Base-by-base conservation (phyloP, 2,797 vertebrate species). In the Carduelis carduelis region DNA sequence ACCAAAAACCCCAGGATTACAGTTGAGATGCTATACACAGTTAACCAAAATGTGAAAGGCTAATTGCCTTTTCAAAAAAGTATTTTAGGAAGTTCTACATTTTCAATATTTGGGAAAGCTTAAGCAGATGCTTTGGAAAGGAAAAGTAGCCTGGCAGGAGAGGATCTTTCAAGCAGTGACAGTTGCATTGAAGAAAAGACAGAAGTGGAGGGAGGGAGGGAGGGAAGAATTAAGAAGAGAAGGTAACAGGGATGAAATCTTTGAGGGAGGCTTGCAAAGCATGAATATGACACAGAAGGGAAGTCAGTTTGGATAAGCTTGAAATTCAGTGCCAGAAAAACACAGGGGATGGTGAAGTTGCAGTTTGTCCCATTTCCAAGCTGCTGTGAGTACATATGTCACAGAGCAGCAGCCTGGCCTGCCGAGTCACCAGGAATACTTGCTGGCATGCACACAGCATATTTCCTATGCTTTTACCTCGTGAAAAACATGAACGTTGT, bases 1-100 rank as follows among this genome's bases (percentile, higher is more conserved):
- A 20, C 1, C 3, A 37, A 37, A 19, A 8, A 6, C 0, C 12
- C 9, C 12, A 3, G 13, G 24, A 53, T 26, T 43, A 12, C 9
- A 6, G 6, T 7, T 57, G 63, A 64, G 18, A 5, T 76, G 12
- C 28, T 63, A 30, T 63, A 39, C 11, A 23, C 14, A 5, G 17
- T 41, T 86, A 69, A 72, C 7, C 8, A 61, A 60, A 79, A 63
- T 8, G 10, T 53, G 32, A 22, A 59, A 8, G 20, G 14, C 19
- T 69, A 52, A n/a, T 47, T 55, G 8, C 35, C 9, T 59, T 69
- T 80, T 27, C 11, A 49, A 57, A 57, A 46, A 41, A 52, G 14
- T 11, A 10, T 19, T 82, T 72, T 30, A 21, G 32, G 23, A 44
- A 63, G 14, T 34, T 71, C 8, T 30, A 9, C 3, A 7, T 87